Base-by-base conservation (phyloP, 92 coral and sea anemone genomes). In the Galaxea fascicularis region DNA sequence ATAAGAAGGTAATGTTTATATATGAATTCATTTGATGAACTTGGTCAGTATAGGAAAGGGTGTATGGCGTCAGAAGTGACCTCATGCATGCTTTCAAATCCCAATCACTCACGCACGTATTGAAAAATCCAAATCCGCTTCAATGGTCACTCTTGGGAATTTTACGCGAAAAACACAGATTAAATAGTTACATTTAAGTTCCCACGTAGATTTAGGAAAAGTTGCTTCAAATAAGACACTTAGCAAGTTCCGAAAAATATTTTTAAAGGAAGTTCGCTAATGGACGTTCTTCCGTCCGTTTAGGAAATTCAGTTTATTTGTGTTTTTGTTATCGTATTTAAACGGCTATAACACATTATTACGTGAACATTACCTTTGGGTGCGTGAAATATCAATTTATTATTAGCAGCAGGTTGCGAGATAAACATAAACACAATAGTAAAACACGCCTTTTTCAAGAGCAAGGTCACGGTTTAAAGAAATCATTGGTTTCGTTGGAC, bases 301-400 rank as follows among this genome's bases (percentile, higher is more conserved):
- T n/a, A 1, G 60, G 25, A 62, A 62, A 63, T 64, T 79, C 21
- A 18, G 56, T 64, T 57, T 79, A 65, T 79, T 79, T 79, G 74
- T 79, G 29, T 47, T 45, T 18, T 73, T 25, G 41, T 51, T 26
- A 49, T 63, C 68, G 16, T 26, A 63, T 13, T n/a, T 63, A 21
- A 24, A 9, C 35, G 12, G 70, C 16, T 10, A 13, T 11, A 3
- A 11, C 28, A 65, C 0, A 57, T 46, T 46, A 65, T 79, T 63
- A 63, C 84, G 75, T 79, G 83, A 47, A 46, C 41, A 64, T 30
- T 25, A 74, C 83, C 74, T 65, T 27, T 24, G 16, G 31, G 59
- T 49, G 41, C 63, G 75, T 17, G 60, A 22, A 79, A 68, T 66
- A 65, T 79, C 49, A 31, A 65, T 3, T 65, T 25, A 65, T 78